phyloP scores from a whole-genome alignment of 2,888 invertebrate genomes.

The Saturnia pavonia region DNA sequence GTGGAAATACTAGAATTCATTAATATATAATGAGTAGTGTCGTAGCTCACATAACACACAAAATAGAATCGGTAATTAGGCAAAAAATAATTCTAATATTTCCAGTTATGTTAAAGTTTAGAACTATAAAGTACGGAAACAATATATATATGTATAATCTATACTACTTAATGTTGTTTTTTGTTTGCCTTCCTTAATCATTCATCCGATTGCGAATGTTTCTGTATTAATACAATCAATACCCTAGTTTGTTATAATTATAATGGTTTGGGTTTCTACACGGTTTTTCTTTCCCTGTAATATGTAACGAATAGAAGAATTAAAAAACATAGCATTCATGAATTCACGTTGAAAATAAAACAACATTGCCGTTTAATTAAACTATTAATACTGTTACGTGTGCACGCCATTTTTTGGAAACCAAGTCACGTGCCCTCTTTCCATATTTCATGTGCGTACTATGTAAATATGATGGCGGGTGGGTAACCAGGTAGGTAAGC shows the following conservation, averaged over 20 bases:
- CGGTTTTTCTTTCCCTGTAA: not conserved
- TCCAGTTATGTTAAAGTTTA: too few relatives aligned
- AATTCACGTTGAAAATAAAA: not conserved
- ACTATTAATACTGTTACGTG: not conserved
- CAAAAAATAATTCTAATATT: too few relatives aligned
- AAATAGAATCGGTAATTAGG: too few relatives aligned
- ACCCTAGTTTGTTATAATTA: not conserved
- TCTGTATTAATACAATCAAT: too few relatives aligned
- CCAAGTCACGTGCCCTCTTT: constrained; percentile 42
- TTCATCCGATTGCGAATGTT: too few relatives aligned
- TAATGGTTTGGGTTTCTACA: not conserved
- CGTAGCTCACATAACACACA: too few relatives aligned
- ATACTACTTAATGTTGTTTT: too few relatives aligned
- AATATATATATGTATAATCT: too few relatives aligned
- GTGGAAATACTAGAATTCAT: too few relatives aligned
- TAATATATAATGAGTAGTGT: too few relatives aligned
- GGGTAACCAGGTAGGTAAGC: constrained; percentile 43
- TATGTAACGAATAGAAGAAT: not conserved
- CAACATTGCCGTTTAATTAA: constrained; percentile 4
- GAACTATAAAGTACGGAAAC: too few relatives aligned
- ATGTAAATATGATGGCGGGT: constrained; percentile 49
- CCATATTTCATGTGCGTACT: constrained; percentile 44
- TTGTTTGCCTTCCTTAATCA: too few relatives aligned
- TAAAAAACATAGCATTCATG: not conserved
- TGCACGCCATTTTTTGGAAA: constrained; percentile 23